Conservation (phyloP, 2,888 invertebrate species). For the Pristionchus maxplancki region DNA sequence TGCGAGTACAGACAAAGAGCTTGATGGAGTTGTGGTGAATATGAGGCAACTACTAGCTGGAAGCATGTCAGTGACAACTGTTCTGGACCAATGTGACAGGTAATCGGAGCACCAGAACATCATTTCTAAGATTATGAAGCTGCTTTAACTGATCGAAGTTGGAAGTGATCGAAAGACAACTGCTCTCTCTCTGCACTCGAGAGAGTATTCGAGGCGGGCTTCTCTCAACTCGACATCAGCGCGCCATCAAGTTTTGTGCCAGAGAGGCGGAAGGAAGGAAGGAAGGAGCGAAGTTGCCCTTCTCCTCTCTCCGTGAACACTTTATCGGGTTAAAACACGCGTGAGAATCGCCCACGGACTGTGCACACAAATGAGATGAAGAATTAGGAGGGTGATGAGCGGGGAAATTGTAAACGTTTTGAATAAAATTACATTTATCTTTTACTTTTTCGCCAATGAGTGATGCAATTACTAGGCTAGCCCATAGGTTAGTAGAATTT, state of each 20-base stretch:
- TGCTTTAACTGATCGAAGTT: neutral
- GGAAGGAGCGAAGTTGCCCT: neutral
- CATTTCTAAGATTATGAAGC: neutral
- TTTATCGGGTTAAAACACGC: constrained; percentile 23
- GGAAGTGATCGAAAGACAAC: too few species aligned
- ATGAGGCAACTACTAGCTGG: neutral
- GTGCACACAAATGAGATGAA: neutral
- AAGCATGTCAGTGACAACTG: neutral
- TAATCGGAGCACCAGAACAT: too few species aligned
- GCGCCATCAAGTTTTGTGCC: neutral
- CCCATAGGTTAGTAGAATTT: too few species aligned
- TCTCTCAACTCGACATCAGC: neutral
- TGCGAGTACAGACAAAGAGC: too few species aligned
- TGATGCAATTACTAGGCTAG: too few species aligned
- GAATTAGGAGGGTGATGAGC: neutral
- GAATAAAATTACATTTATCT: too few species aligned
- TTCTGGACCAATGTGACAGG: neutral
- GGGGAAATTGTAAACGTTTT: too few species aligned
- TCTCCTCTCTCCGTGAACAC: neutral
- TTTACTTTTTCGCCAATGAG: too few species aligned
- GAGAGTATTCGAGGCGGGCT: neutral
- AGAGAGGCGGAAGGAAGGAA: constrained; percentile 15
- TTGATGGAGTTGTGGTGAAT: neutral
- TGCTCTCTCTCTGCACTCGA: neutral
- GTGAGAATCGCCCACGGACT: neutral